Evolutionary conservation across 2,888 invertebrate species (phyloP), one percentile per base, ranked within the genome.

Genomic region (Pristionchus arcanus): DNA sequence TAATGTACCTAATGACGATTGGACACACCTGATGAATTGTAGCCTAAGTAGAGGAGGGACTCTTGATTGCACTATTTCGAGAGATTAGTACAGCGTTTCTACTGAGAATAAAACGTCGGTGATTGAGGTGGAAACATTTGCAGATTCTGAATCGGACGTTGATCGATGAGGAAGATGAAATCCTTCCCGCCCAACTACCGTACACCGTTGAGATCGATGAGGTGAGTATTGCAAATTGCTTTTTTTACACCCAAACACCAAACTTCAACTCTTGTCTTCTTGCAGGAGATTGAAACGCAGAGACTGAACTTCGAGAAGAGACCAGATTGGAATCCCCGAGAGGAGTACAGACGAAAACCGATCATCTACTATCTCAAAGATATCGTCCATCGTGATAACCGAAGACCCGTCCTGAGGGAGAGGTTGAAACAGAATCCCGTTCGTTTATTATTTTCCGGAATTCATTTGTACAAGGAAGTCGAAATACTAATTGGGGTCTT

Each of bases 101-200:
- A 16, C 34, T 71, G 16, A 71, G 68, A 16, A 25, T 42, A 15
- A 42, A 77, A 42, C 19, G 25, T 1, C 2, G 37, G 3, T 71
- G 31, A 71, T 71, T 71, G 19, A 21, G 21, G 9, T 2, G 19
- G 21, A 31, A n/a, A 16, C 42, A 21, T 42, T 86, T 86, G 2
- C 66, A 86, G 86, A 42, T 86, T 11, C 49, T 86, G 55, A 86
- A 86, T 86, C 63, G 86, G 5, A 86, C 86, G n/a, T 3, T 19
- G n/a, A 55, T 49, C 11, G 37, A 63, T n/a, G 86, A 66, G 15
- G n/a, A 66, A 5, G 86, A 86, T 21, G 86, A 86, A 28, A 21
- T 86, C 9, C 3, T 9, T 25, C 59, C 59, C n/a, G 63, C 86
- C n/a, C 25, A 66, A 19, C 49, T 86, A 66, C 86, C 86, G 42